Evolutionary conservation across 2,888 invertebrate species (phyloP).

Genomic region (Plagiodera versicolora): DNA sequence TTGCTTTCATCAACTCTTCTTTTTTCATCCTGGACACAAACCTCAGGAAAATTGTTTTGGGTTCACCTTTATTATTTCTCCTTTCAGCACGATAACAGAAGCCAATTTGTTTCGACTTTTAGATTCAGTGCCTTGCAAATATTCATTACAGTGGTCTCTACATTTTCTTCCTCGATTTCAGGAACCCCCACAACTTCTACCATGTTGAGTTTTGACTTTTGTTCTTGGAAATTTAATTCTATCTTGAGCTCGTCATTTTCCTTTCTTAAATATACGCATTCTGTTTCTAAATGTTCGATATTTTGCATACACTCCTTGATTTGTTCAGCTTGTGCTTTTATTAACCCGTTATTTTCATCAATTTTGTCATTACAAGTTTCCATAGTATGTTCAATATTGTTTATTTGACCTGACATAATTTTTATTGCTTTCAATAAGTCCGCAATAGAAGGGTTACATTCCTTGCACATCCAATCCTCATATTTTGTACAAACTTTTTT

Average conservation of each 20-base stretch:
- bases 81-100: constrained; percentile 7
- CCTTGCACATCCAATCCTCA: constrained; percentile 2
- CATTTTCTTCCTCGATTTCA: constrained; percentile 4
- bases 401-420: constrained; percentile 4
- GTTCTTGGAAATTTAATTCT: constrained; percentile 7
- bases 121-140: constrained; percentile 5
- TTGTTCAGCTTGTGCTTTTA: constrained; percentile 6
- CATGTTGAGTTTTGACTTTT: constrained; percentile 4
- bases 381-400: background rate
- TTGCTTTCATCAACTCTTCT: background rate
- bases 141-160: constrained; percentile 5
- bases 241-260: constrained; percentile 7
- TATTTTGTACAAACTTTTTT: constrained; percentile 6
- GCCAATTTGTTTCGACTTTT: constrained; percentile 4
- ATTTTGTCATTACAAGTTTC: background rate
- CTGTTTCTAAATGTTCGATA: background rate
- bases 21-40: constrained; percentile 7
- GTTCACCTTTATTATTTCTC: background rate
- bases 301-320: constrained; percentile 9
- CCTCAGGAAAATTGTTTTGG: background rate
- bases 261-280: constrained; percentile 3
- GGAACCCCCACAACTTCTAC: background rate
- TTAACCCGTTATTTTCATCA: constrained; percentile 7
- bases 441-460: constrained; percentile 1
- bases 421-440: background rate